Evolutionary conservation across 2,113 vertebrate genomes (phyloP), one percentile per base, ranked within the genome.

Genomic region (Psilopsiagon aurifrons): DNA sequence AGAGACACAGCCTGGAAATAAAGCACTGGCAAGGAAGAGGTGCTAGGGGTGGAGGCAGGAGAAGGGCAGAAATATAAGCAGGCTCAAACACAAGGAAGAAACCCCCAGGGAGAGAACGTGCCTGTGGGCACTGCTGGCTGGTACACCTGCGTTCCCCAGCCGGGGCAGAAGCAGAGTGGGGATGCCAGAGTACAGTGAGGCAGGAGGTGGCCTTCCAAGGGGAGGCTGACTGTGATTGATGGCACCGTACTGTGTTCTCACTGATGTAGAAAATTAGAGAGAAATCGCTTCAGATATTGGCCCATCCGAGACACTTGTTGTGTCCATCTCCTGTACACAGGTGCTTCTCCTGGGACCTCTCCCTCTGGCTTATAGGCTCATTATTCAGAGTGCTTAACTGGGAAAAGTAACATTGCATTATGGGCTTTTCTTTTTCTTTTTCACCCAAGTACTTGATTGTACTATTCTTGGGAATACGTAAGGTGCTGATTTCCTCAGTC

Each of bases 231-330:
- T 75, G 1, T 96, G 96, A 98, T 74, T 71, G 98, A 98, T 96
- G 95, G 88, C 16, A 27, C 52, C 2, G 6, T 0, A 39, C 86
- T 80, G 46, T 41, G 69, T 95, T 95, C 96, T 96, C 93, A 94
- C 63, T 97, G 96, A 94, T 78, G 97, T 84, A 97, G 98, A 97
- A 98, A 98, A 98, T 97, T 71, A 94, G 96, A 98, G 83, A 6
- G 64, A 77, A 63, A 91, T 69, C 1, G 1, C 63, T 95, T 35
- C 96, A 94, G 97, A 95, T 57, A 84, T 0, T 0, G 14, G 82
- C 79, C 91, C 82, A 12, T 70, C 84, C 10, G 47, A 96, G 91
- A 64, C 75, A 80, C 75, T 88, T 69, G 88, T 62, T 70, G 77
- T 85, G 95, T 88, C 94, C 83, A 37, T 88, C 88, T 94, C 77